Percentiles rank a stretch among this genome's conserved stretches.
Evolutionary conservation across 2,888 invertebrate species (phyloP).

Genomic region (Lasioglossum leucozonium): DNA sequence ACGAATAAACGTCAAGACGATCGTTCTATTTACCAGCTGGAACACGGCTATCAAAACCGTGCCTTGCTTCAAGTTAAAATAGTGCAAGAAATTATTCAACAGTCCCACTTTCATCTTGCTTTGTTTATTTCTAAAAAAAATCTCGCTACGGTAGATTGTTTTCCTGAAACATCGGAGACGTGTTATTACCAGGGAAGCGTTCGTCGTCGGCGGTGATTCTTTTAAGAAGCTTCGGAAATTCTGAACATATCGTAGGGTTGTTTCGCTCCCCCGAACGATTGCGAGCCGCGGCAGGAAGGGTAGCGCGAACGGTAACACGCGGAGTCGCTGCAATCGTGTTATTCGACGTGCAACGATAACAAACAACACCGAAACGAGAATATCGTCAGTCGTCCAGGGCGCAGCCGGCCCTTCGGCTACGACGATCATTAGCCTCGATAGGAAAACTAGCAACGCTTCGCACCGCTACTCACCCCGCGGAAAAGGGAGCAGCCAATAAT

Average conservation of each 20-base stretch:
- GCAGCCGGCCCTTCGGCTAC: background rate
- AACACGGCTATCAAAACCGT: conserved; percentile 84
- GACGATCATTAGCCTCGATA: conserved; percentile 8
- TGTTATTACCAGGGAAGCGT: background rate
- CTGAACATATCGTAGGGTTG: background rate
- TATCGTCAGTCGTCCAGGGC: background rate
- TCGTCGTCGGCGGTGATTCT: background rate
- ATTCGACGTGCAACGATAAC: conserved; percentile 1
- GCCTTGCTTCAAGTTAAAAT: conserved; percentile 83
- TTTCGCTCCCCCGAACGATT: background rate
- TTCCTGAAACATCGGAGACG: conserved; percentile 23
- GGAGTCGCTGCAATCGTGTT: conserved; percentile 17
- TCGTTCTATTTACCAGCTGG: conserved; percentile 81
- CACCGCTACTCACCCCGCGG: conserved; percentile 58
- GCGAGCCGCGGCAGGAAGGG: background rate
- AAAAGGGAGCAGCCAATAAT: conserved; percentile 43
- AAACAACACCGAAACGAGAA: conserved; percentile 11
- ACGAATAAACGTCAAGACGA: background rate
- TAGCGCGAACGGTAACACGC: background rate
- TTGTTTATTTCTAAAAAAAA: background rate
- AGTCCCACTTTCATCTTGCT: conserved; percentile 78
- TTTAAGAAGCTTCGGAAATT: background rate
- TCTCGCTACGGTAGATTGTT: background rate
- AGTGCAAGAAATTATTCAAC: conserved; percentile 80
- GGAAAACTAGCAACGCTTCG: conserved; percentile 23